Percentiles rank a stretch among this genome's conserved stretches.
These are phyloP conservation scores for Puma concolor DNA, from an alignment of 2,113 vertebrate genomes.

Conservation along the genomic window DNA sequence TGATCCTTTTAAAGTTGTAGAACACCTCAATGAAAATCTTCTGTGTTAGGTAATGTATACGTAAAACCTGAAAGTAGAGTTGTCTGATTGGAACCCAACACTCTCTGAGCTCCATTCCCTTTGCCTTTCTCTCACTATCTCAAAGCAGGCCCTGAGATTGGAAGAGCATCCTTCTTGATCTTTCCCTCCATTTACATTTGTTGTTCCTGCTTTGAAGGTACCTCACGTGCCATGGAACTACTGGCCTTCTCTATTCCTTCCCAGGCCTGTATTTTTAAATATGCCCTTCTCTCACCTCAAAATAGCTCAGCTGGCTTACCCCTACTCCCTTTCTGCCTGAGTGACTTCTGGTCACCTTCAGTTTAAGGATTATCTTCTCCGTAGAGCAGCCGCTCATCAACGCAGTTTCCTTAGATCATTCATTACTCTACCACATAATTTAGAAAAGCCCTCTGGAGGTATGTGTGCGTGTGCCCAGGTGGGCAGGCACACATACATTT, in stretches of 20 bases:
- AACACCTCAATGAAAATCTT: background rate
- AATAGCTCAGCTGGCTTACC: background rate
- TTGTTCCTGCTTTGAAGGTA: constrained; percentile 23
- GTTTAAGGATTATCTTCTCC: background rate
- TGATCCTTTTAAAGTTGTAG: background rate
- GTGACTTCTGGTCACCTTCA: background rate
- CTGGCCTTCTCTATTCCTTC: background rate
- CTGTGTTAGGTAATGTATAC: background rate
- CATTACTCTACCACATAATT: background rate
- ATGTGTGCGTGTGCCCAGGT: background rate
- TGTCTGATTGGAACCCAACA: background rate
- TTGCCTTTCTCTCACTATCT: background rate
- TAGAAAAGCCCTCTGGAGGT: background rate
- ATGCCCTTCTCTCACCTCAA: background rate
- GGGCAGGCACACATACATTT: background rate
- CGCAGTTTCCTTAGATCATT: background rate
- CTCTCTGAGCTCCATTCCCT: background rate
- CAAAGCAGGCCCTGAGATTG: background rate
- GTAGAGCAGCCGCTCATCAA: background rate
- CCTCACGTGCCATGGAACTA: background rate
- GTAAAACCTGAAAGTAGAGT: background rate
- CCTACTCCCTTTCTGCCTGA: background rate
- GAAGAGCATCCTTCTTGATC: background rate
- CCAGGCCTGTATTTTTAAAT: background rate
- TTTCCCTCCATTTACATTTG: background rate